These are phyloP conservation scores for Tachysurus fulvidraco DNA, from an alignment of 2,113 vertebrate species.

Conservation along the genomic window DNA sequence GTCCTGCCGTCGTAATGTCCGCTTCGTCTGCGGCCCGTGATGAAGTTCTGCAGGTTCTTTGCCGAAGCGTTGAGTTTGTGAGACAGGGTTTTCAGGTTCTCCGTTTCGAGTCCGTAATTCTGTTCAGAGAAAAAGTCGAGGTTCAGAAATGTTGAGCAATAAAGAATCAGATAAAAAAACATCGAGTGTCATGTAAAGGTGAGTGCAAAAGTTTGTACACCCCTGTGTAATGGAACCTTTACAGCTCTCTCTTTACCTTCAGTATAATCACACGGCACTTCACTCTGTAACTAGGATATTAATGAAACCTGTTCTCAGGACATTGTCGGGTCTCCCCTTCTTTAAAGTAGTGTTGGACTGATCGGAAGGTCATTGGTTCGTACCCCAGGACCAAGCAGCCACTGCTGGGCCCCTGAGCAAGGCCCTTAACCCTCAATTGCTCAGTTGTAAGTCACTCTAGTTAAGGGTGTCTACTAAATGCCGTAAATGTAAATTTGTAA, in stretches of 20 bases:
- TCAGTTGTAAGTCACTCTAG: too few relatives aligned
- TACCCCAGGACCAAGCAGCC: too few relatives aligned
- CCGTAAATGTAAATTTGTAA: too few relatives aligned
- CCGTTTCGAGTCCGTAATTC: conserved; percentile 54
- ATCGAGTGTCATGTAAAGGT: too few relatives aligned
- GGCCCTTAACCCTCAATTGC: too few relatives aligned
- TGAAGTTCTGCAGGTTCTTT: conserved; percentile 83
- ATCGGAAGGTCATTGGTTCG: too few relatives aligned
- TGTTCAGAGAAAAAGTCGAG: conserved; percentile 48
- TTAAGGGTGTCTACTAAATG: too few relatives aligned
- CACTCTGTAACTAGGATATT: neutral
- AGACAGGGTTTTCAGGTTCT: conserved; percentile 54
- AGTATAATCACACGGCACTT: neutral
- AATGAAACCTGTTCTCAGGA: too few relatives aligned
- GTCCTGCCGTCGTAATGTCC: conserved; percentile 50
- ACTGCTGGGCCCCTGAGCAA: too few relatives aligned
- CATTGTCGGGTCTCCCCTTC: neutral
- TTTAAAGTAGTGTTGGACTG: too few relatives aligned
- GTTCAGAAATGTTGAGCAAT: neutral
- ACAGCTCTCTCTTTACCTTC: neutral
- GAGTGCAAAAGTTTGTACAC: conserved; percentile 1
- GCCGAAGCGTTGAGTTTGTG: conserved; percentile 74
- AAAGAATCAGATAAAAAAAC: neutral
- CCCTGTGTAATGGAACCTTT: neutral
- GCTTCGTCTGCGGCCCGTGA: conserved; percentile 72